Conservation (phyloP, 2,113 vertebrate genomes). For the Epinephelus moara region DNA sequence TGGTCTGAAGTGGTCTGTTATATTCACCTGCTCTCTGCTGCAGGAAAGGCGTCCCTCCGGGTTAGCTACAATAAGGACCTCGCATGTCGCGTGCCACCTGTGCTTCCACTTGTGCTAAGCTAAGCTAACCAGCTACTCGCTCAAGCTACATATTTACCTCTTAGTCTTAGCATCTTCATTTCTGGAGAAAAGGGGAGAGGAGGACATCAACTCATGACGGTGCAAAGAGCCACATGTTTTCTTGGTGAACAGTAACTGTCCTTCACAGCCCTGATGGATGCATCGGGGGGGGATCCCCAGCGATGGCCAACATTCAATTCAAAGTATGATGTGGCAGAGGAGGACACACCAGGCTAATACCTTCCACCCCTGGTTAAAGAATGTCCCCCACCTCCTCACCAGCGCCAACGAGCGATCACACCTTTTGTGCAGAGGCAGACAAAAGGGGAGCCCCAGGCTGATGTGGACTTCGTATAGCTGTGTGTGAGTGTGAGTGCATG, state of each 20-base stretch:
- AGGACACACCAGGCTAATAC: slow-evolving; percentile 29
- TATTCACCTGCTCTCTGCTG: no score
- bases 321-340: slow-evolving; percentile 30
- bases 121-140: no score
- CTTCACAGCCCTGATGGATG: slow-evolving; percentile 22
- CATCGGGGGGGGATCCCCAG: slow-evolving; percentile 53
- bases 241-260: slow-evolving; percentile 20
- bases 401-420: slow-evolving; percentile 60
- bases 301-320: background rate
- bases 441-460: slow-evolving; percentile 70
- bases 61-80: no score
- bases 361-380: slow-evolving; percentile 47
- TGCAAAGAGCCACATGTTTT: background rate
- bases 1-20: no score
- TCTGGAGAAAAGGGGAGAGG: background rate
- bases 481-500: slow-evolving; percentile 27
- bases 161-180: background rate
- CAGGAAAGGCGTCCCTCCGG: no score
- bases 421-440: slow-evolving; percentile 62
- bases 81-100: no score
- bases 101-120: background rate
- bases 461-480: slow-evolving; percentile 60
- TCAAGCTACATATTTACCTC: background rate
- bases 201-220: background rate
- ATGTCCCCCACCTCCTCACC: slow-evolving; percentile 71